Evolutionary conservation across 2,797 vertebrate genomes (phyloP).

Genomic region (Syngnathus acus): DNA sequence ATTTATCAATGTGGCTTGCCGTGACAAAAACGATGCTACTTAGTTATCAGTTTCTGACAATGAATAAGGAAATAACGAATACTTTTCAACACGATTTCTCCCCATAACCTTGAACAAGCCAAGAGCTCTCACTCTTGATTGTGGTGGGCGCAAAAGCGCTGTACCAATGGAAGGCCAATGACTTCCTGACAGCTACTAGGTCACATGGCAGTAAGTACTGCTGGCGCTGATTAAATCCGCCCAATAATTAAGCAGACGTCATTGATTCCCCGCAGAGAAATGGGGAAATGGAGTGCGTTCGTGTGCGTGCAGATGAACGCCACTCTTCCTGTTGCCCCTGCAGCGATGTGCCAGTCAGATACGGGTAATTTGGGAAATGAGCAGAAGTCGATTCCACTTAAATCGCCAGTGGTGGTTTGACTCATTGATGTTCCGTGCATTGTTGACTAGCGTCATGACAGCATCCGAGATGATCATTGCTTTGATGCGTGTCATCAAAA

Average conservation of each 20-base stretch:
- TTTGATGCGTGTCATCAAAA: constrained; percentile 26
- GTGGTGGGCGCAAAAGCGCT: constrained; percentile 39
- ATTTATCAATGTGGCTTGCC: background rate
- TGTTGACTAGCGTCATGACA: constrained; percentile 55
- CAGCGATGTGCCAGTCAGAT: constrained; percentile 73
- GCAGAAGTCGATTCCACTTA: constrained; percentile 70
- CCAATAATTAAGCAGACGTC: constrained; percentile 78
- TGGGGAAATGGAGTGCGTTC: constrained; percentile 42
- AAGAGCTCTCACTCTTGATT: constrained; percentile 49
- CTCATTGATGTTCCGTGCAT: constrained; percentile 58
- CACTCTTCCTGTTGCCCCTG: constrained; percentile 64
- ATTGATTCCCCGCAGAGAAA: constrained; percentile 72
- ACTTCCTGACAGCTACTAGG: constrained; percentile 65
- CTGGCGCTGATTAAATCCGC: constrained; percentile 72
- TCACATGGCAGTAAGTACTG: constrained; percentile 69
- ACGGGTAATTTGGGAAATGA: constrained; percentile 71
- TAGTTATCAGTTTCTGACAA: background rate
- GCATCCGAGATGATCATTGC: constrained; percentile 40
- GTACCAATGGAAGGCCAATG: constrained; percentile 47
- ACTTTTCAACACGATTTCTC: constrained; percentile 15
- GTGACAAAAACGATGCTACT: no score
- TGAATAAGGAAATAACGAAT: background rate
- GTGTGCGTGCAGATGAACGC: constrained; percentile 13
- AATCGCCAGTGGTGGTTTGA: constrained; percentile 52
- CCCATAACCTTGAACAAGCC: constrained; percentile 40